phyloP scores from a whole-genome alignment of 2,888 invertebrate genomes.

The Apamea epomidion region DNA sequence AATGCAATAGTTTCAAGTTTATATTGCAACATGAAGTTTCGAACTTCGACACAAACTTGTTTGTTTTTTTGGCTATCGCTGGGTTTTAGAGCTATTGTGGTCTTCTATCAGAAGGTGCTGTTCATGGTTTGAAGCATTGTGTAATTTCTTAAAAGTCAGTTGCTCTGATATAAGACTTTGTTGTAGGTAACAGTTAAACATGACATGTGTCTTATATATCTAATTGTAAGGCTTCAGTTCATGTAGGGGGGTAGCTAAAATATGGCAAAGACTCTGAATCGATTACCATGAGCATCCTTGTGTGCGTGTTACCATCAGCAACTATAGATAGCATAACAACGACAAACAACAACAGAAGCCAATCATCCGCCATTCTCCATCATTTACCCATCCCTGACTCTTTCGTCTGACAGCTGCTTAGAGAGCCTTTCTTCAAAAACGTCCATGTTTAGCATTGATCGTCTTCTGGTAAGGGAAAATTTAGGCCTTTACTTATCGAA shows the following conservation, averaged over 20 bases:
- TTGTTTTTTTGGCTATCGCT: slow-evolving; percentile 7
- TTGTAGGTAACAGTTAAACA: too few species aligned
- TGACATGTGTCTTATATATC: too few species aligned
- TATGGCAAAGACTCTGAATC: not conserved
- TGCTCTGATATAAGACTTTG: not conserved
- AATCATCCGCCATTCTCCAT: not conserved
- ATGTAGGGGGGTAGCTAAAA: not conserved
- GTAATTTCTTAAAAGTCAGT: not conserved
- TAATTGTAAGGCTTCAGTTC: not conserved
- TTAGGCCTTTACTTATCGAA: not conserved
- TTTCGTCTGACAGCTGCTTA: not conserved
- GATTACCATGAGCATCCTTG: not conserved
- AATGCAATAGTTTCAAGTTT: slow-evolving; percentile 71
- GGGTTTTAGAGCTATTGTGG: not conserved
- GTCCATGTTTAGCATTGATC: not conserved
- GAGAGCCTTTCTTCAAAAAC: not conserved
- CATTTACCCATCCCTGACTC: not conserved
- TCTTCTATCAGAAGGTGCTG: not conserved
- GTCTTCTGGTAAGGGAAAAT: not conserved
- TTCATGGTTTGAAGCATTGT: not conserved
- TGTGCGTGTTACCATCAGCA: not conserved
- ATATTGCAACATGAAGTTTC: slow-evolving; percentile 53
- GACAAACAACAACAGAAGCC: not conserved
- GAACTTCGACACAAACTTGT: slow-evolving; percentile 31
- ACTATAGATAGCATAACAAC: not conserved